Evolutionary conservation across 1,140 invertebrate species (phyloP).

Genomic region (Chionoecetes opilio): DNA sequence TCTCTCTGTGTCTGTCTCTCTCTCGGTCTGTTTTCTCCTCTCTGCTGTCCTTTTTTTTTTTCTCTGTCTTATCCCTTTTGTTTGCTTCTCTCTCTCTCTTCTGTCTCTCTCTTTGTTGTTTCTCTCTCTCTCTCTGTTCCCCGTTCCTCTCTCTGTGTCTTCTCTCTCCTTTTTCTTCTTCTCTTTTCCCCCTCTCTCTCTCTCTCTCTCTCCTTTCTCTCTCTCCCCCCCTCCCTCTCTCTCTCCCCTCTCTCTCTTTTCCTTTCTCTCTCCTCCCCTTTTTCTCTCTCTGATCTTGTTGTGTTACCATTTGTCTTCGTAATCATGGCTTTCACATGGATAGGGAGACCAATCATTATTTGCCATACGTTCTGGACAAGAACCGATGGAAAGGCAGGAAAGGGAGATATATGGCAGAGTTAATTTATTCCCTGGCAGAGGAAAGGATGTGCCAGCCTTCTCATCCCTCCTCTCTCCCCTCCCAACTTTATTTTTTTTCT

Average conservation of each 20-base stretch:
- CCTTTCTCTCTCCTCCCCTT: not conserved
- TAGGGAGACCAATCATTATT: too few species aligned
- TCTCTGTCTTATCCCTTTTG: not conserved
- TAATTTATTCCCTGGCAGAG: constrained; percentile 10
- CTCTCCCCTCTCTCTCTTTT: not conserved
- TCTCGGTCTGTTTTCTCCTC: not conserved
- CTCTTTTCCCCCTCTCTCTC: too few species aligned
- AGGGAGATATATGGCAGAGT: not conserved
- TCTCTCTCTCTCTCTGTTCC: not conserved
- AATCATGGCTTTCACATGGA: not conserved
- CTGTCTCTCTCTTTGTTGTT: not conserved
- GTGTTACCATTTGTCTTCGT: not conserved
- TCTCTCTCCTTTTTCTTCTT: not conserved
- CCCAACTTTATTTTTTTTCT: not conserved
- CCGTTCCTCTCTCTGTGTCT: not conserved
- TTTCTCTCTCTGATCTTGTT: not conserved
- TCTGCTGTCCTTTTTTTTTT: not conserved
- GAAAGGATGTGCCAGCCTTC: constrained; percentile 33
- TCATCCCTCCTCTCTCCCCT: not conserved
- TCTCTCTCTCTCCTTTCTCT: not conserved
- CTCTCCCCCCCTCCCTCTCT: not conserved
- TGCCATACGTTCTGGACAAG: too few species aligned
- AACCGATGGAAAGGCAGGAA: not conserved
- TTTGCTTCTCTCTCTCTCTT: not conserved
- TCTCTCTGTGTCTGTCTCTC: too few species aligned